Evolutionary conservation across 2,113 vertebrate species (phyloP), one percentile per base, ranked within the genome.

Genomic region (Fregata magnificens): DNA sequence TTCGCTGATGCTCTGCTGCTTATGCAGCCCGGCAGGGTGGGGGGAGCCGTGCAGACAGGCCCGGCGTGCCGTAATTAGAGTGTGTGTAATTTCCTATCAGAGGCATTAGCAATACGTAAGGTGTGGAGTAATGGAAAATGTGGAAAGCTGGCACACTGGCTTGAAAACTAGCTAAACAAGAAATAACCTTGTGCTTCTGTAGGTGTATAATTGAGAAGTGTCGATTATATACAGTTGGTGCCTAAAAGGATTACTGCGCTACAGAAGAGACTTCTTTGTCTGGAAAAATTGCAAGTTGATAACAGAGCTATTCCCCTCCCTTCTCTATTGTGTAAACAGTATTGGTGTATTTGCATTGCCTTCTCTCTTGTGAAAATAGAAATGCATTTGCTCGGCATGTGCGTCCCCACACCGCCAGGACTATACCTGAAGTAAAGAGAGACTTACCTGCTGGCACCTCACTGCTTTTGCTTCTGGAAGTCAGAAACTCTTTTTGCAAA

Each of bases 121-220:
- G 81, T 20, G 83, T 91, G 94, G 72, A 59, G 93, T 31, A 13
- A 83, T 90, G 94, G 97, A 92, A 96, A 97, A 96, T 76, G 72
- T 7, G 80, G 61, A 82, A 72, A 74, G 87, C 85, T 81, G 94
- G 80, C 79, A 40, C 47, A 2, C 45, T 3, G 86, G 81, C 83
- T 91, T 9, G 2, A 80, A 88, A 95, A 95, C 94, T 12, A 49
- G 94, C 95, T 61, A 3, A 66, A 58, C 93, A 2, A 94, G 93
- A 88, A 92, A 77, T 16, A 83, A 42, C 71, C 74, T 47, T 32
- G 73, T 74, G 94, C 84, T 78, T 32, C 81, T 13, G 80, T 59
- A 38, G 89, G 86, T 52, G 92, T 81, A 11, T 83, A 44, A 16
- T 5, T 73, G 89, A 36, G 66, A 65, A 76, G 61, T n/a, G 83